Percentiles rank a stretch among this genome's conserved stretches.
Conservation (phyloP, 2,113 vertebrate species). For the Catharus minimus region DNA sequence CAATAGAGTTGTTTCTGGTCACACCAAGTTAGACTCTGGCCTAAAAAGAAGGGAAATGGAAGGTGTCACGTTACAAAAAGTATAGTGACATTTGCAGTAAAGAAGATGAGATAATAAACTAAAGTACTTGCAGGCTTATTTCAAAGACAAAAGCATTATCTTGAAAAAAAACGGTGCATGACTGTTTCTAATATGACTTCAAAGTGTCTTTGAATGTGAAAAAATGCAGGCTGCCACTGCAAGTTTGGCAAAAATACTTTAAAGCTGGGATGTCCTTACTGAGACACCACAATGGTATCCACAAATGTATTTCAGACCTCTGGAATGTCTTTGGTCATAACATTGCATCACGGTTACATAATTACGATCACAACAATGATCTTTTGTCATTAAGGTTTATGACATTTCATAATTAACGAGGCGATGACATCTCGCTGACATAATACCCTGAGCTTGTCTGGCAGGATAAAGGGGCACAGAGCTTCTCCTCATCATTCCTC, state of each 20-base stretch:
- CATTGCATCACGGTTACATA: constrained; percentile 50
- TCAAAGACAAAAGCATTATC: constrained; percentile 11
- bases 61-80: neutral
- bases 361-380: constrained; percentile 31
- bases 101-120: constrained; percentile 1
- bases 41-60: neutral
- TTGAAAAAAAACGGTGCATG: neutral
- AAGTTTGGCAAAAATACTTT: constrained; percentile 26
- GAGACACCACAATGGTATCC: constrained; percentile 30
- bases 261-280: neutral
- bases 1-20: neutral
- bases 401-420: constrained; percentile 12
- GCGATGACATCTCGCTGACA: constrained; percentile 31
- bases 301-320: constrained; percentile 23
- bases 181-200: constrained; percentile 19
- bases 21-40: neutral
- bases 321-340: constrained; percentile 47
- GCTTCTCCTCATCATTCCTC: neutral
- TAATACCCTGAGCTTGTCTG: neutral
- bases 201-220: constrained; percentile 24
- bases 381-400: constrained; percentile 29
- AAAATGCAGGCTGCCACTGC: neutral
- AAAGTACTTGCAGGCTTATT: neutral
- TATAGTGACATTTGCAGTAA: neutral
- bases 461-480: neutral